These are phyloP conservation scores for Lucilia cuprina DNA, from an alignment of 1,140 invertebrate genomes.

Conservation along the genomic window DNA sequence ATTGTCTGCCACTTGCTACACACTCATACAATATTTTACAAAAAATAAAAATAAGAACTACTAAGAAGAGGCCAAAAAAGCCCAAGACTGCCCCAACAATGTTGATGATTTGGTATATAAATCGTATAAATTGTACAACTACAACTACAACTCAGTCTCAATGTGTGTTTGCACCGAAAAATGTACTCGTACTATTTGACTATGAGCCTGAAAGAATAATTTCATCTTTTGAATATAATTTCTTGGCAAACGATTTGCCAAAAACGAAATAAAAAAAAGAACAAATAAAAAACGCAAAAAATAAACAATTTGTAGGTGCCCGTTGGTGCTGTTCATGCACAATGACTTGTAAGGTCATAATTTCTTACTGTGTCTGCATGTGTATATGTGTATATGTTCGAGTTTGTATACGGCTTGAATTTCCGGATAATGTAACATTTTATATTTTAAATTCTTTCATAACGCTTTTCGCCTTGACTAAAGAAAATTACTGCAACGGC, in stretches of 20 bases:
- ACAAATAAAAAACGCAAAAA: neutral
- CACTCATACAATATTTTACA: neutral
- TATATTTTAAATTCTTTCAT: neutral
- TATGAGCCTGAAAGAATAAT: neutral
- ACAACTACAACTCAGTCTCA: constrained; percentile 52
- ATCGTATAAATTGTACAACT: constrained; percentile 61
- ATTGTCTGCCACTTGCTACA: neutral
- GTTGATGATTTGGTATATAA: constrained; percentile 39
- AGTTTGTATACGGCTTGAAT: constrained; percentile 6
- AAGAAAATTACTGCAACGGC: neutral
- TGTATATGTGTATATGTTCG: neutral
- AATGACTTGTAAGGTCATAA: constrained; percentile 31
- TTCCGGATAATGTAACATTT: constrained; percentile 20
- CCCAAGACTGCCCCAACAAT: constrained; percentile 34
- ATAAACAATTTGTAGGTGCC: constrained; percentile 31
- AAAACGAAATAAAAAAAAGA: neutral
- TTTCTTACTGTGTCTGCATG: constrained; percentile 17
- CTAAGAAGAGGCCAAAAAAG: too few species aligned
- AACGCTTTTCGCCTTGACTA: neutral
- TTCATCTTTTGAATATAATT: constrained; percentile 45
- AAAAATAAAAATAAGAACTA: too few species aligned
- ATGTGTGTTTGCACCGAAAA: neutral
- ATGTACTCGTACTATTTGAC: too few species aligned
- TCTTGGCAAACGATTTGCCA: constrained; percentile 18
- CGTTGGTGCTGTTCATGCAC: constrained; percentile 12